phyloP scores from a whole-genome alignment of 2,113 vertebrate genomes.

The Lethenteron reissneri region DNA sequence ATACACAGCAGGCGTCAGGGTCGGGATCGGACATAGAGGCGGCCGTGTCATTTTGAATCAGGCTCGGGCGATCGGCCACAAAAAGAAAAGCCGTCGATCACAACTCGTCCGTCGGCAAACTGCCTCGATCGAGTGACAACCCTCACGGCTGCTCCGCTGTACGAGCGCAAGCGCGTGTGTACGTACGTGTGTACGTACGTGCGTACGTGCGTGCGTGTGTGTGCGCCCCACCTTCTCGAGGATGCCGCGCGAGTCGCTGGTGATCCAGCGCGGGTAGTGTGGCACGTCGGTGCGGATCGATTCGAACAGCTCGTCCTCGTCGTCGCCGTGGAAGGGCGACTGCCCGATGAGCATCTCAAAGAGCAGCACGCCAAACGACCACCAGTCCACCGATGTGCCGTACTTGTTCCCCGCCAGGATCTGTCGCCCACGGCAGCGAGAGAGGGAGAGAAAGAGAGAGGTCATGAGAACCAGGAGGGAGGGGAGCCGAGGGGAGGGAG shows the following conservation, averaged over 20 bases:
- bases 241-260: conserved; percentile 71
- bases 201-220: too few relatives aligned
- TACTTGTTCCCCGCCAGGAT: conserved; percentile 75
- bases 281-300: conserved; percentile 82
- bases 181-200: too few relatives aligned
- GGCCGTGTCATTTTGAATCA: too few relatives aligned
- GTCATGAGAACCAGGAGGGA: not conserved
- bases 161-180: too few relatives aligned
- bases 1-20: too few relatives aligned
- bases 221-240: conserved; percentile 47
- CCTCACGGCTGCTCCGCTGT: too few relatives aligned
- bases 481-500: too few relatives aligned
- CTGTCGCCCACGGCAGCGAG: conserved; percentile 18
- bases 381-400: conserved; percentile 94
- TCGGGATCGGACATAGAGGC: too few relatives aligned
- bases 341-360: conserved; percentile 96
- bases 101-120: too few relatives aligned
- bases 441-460: rapidly evolving
- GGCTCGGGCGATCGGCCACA: too few relatives aligned
- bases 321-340: conserved; percentile 88
- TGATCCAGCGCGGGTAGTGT: conserved; percentile 90
- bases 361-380: conserved; percentile 84
- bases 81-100: too few relatives aligned
- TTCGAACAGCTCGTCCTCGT: conserved; percentile 89
- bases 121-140: too few relatives aligned